Evolutionary conservation across 2,113 vertebrate species (phyloP).

Genomic region (Australoheros scitulus): DNA sequence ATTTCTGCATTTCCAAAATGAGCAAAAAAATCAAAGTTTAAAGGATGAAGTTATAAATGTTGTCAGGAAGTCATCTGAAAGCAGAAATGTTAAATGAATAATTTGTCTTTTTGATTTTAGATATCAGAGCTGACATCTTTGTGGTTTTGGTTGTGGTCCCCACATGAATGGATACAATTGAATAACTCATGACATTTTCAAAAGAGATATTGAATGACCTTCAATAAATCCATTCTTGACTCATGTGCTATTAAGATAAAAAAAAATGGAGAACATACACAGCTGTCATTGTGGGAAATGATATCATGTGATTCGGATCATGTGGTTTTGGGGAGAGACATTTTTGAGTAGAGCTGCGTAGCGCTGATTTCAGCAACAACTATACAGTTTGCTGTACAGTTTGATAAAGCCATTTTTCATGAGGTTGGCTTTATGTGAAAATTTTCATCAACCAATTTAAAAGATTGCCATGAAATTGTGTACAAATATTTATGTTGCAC

Average conservation of each 20-base stretch:
- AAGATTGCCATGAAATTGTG: not conserved
- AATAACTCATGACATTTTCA: slow-evolving; percentile 23
- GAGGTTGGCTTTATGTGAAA: not conserved
- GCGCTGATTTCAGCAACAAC: not conserved
- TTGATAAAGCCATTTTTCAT: not conserved
- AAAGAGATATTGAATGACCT: slow-evolving; percentile 40
- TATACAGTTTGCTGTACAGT: not conserved
- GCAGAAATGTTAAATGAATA: slow-evolving; percentile 31
- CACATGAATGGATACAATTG: slow-evolving; percentile 1
- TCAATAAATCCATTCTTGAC: slow-evolving; percentile 25
- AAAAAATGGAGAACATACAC: not conserved
- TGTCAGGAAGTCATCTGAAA: slow-evolving; percentile 3
- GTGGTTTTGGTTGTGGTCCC: slow-evolving; percentile 1
- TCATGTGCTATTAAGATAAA: slow-evolving; percentile 31
- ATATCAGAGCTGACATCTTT: slow-evolving; percentile 28
- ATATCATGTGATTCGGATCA: not conserved
- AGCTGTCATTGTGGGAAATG: not conserved
- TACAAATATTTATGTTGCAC: not conserved
- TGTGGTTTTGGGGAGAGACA: not conserved
- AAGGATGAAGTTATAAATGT: not conserved
- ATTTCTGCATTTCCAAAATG: not conserved
- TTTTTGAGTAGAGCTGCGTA: not conserved
- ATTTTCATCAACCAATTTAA: not conserved
- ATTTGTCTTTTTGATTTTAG: slow-evolving; percentile 6
- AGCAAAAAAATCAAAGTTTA: not conserved